These are phyloP conservation scores for Siniperca knerii DNA, from an alignment of 2,113 vertebrate genomes.

Conservation along the genomic window DNA sequence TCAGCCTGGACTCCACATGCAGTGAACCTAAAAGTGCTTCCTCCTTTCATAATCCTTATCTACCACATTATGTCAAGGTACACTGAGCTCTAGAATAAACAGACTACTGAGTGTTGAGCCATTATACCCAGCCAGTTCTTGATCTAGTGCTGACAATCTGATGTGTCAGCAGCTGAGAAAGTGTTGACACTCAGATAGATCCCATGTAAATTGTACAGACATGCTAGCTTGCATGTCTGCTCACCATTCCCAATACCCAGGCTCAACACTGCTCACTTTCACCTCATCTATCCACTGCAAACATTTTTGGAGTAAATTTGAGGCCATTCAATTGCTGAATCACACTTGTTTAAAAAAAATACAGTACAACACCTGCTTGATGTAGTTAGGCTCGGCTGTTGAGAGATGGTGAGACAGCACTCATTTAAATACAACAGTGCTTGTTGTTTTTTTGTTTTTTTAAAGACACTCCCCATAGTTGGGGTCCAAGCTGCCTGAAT, in stretches of 20 bases:
- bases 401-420: not conserved
- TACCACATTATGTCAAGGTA: not conserved
- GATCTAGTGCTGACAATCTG: not conserved
- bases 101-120: not conserved
- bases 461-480: not conserved
- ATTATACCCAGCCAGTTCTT: not conserved
- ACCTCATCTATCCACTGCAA: not conserved
- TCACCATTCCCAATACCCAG: not conserved
- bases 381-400: not conserved
- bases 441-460: not conserved
- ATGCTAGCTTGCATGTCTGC: not conserved
- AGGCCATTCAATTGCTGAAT: not conserved
- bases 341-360: not conserved
- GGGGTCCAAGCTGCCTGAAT: not conserved
- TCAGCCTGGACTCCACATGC: not conserved
- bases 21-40: not conserved
- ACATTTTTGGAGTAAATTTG: not conserved
- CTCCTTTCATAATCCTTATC: conserved; percentile 12
- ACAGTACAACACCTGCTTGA: not conserved
- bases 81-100: conserved; percentile 20
- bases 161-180: conserved; percentile 9
- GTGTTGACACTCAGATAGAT: conserved; percentile 32
- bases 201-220: not conserved
- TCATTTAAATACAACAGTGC: not conserved
- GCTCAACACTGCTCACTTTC: not conserved